phyloP scores from a whole-genome alignment of 2,113 vertebrate species.

The Heterochromis multidens region DNA sequence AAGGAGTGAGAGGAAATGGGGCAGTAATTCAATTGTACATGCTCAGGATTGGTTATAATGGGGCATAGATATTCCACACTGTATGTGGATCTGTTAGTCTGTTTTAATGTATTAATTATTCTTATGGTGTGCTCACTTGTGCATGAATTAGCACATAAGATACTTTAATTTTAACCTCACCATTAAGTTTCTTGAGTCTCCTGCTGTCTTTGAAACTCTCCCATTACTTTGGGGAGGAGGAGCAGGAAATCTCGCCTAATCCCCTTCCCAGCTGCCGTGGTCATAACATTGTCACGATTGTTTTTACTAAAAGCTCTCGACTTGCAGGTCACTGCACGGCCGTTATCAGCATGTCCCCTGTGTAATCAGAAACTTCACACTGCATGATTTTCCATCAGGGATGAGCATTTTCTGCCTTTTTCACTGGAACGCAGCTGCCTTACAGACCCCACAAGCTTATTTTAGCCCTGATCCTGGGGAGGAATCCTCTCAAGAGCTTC shows the following conservation, averaged over 20 bases:
- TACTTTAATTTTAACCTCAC: not conserved
- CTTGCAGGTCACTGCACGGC: not conserved
- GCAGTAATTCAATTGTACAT: not conserved
- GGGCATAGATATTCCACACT: not conserved
- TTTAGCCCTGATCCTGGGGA: not conserved
- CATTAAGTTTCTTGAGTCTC: not conserved
- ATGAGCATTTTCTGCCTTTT: not conserved
- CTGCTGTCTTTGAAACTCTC: not conserved
- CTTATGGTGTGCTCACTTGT: not conserved
- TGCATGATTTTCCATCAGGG: not conserved
- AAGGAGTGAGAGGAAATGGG: constrained; percentile 6
- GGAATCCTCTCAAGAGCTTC: not conserved
- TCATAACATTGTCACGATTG: not conserved
- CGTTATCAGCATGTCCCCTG: not conserved
- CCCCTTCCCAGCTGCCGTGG: not conserved
- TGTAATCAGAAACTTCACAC: not conserved
- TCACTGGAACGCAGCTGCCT: not conserved
- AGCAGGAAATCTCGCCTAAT: not conserved
- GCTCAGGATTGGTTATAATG: not conserved
- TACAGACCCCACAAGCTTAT: not conserved
- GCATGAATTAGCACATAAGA: not conserved
- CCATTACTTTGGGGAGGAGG: not conserved
- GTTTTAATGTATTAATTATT: not conserved
- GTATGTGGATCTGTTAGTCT: not conserved
- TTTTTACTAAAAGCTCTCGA: not conserved